Evolutionary conservation across 2,113 vertebrate species (phyloP).

Genomic region (Mastomys coucha): DNA sequence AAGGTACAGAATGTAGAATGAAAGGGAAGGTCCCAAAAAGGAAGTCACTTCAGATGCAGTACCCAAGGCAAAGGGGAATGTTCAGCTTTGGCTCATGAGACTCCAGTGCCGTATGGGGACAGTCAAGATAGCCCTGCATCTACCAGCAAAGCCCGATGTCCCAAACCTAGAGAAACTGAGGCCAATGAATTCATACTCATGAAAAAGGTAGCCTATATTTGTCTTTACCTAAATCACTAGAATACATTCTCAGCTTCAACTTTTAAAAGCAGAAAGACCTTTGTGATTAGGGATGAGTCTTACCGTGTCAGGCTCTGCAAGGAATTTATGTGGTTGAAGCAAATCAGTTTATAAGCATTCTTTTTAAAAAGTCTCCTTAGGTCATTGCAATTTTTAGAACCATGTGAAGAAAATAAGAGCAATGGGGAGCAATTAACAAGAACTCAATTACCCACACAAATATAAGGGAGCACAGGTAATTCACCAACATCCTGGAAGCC

Average conservation of each 20-base stretch:
- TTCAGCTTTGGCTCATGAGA: too few relatives aligned
- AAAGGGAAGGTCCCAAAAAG: neutral
- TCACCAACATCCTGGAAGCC: neutral
- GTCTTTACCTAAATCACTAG: neutral
- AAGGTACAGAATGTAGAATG: neutral
- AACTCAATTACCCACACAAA: slow-evolving; percentile 1
- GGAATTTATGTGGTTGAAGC: neutral
- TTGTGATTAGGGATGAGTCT: neutral
- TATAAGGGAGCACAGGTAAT: neutral
- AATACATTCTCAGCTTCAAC: slow-evolving; percentile 12
- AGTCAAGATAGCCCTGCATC: neutral
- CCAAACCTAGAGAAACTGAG: neutral
- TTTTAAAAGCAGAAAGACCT: neutral
- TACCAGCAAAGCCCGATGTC: neutral
- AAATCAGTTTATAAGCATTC: slow-evolving; percentile 17
- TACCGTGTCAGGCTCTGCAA: neutral
- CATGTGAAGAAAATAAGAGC: slow-evolving; percentile 48
- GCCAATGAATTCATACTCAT: neutral
- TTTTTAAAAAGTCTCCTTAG: slow-evolving; percentile 2
- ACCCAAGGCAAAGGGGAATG: too few relatives aligned
- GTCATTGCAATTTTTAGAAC: slow-evolving; percentile 10
- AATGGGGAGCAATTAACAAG: slow-evolving; percentile 40
- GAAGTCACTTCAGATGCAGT: neutral
- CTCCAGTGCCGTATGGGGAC: neutral
- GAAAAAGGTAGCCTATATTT: neutral